Percentiles rank a stretch among this genome's conserved stretches.
phyloP scores from a whole-genome alignment of 1,140 invertebrate species.

The Orchestia grillus region DNA sequence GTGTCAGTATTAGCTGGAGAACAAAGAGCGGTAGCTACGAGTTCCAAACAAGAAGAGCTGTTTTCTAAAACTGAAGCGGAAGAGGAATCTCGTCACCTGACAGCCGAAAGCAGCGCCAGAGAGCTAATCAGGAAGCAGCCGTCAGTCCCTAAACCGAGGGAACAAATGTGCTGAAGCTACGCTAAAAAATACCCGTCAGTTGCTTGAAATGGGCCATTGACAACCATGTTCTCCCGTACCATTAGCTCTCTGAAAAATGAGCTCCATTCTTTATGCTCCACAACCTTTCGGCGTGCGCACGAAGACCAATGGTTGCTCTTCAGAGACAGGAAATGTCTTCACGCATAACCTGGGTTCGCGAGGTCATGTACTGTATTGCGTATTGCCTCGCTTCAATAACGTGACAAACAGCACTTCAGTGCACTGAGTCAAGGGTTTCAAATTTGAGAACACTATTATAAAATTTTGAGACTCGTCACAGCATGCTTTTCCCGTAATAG shows the following conservation, averaged over 20 bases:
- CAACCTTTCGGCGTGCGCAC: neutral
- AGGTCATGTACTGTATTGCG: neutral
- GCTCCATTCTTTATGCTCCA: conserved; percentile 23
- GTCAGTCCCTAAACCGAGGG: neutral
- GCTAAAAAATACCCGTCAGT: conserved; percentile 29
- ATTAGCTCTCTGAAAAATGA: conserved; percentile 45
- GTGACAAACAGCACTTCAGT: neutral
- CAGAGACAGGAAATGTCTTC: neutral
- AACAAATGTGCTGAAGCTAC: conserved; percentile 19
- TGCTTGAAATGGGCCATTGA: conserved; percentile 28
- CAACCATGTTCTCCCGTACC: conserved; percentile 42
- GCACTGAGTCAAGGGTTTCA: neutral
- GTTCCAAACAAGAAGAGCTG: neutral
- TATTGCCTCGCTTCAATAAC: neutral
- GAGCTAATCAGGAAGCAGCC: conserved; percentile 11
- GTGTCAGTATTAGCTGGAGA: neutral
- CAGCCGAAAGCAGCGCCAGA: conserved; percentile 10
- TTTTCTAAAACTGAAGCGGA: neutral
- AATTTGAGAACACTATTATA: neutral
- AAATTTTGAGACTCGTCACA: neutral
- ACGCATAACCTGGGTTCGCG: neutral
- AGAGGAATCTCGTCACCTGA: neutral
- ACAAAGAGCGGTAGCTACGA: neutral
- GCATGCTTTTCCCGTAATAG: neutral
- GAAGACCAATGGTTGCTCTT: conserved; percentile 14